Evolutionary conservation across 1,140 invertebrate genomes (phyloP), one percentile per base, ranked within the genome.

Genomic region (Nephila pilipes): DNA sequence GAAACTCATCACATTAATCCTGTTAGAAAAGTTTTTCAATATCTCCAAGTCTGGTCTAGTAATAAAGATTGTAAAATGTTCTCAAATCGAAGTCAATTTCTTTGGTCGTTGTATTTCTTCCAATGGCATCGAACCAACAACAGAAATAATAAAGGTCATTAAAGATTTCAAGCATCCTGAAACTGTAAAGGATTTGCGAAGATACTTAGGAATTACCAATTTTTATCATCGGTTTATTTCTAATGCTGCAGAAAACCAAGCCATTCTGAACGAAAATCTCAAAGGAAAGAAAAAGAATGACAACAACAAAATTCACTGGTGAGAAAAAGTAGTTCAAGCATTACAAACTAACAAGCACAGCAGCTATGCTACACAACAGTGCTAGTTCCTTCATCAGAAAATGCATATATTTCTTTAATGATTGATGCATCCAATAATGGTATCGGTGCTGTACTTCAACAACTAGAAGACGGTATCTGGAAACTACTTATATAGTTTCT

Each of bases 1-100:
- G 16, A 60, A 85, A 80, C 93, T 22, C 89, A 95, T 36, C 94
- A 94, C 75, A 93, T 93, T 36, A 54, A 46, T 2, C n/a, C 92
- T 20, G 60, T 95, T 5, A 75, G 94, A 8, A 57, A 93, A 91
- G 94, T 55, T 55, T 55, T 55, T 55, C 5, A 55, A 55, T 14
- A 55, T 55, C 54, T 55, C 14, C 54, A 55, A 55, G 54, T 5
- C 54, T 55, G 54, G 14, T 55, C 54, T 55, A 5, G 54, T 55
- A 55, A 55, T 55, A 55, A 55, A 55, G 54, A 14, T 55, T 55
- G 54, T 14, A 55, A 55, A 55, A 55, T 55, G 54, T 14, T 55
- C 54, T 55, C 5, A 55, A 5, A 55, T 14, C 54, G 54, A 55
- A 55, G 54, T 14, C 5, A 55, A 14, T 55, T 55, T 55, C 54